Evolutionary conservation across 2,797 vertebrate genomes (phyloP).

Genomic region (Gymnoscopelus microlampas): DNA sequence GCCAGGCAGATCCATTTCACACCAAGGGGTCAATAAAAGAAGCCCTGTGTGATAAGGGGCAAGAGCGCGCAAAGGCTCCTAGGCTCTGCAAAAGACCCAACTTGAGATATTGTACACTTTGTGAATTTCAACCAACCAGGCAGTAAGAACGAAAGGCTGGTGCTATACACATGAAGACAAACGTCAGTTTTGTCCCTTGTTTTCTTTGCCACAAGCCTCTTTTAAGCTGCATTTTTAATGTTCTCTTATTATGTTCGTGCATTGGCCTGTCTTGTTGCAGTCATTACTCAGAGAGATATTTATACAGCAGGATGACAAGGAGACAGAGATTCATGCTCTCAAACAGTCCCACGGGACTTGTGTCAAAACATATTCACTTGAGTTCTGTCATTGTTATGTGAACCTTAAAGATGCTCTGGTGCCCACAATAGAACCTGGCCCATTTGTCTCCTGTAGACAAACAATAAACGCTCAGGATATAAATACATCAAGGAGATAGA

Average conservation of each 20-base stretch:
- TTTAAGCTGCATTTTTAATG: slow-evolving; percentile 7
- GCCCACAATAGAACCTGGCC: slow-evolving; percentile 22
- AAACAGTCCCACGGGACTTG: slow-evolving; percentile 44
- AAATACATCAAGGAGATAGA: slow-evolving; percentile 75
- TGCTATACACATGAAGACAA: not conserved
- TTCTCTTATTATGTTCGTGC: slow-evolving; percentile 3
- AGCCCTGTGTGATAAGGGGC: slow-evolving; percentile 56
- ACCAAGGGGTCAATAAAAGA: slow-evolving; percentile 63
- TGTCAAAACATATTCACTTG: slow-evolving; percentile 59
- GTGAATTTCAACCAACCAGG: slow-evolving; percentile 18
- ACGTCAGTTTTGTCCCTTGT: not conserved
- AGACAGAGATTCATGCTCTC: slow-evolving; percentile 34
- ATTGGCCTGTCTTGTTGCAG: slow-evolving; percentile 33
- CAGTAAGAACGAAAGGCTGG: slow-evolving; percentile 4
- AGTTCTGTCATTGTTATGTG: slow-evolving; percentile 37
- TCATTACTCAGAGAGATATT: slow-evolving; percentile 28
- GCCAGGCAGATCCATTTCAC: slow-evolving; percentile 69
- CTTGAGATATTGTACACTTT: not conserved
- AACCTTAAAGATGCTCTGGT: slow-evolving; percentile 16
- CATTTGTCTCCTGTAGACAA: slow-evolving; percentile 34
- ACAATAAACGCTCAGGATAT: slow-evolving; percentile 52
- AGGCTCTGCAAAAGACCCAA: slow-evolving; percentile 20
- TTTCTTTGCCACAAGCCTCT: slow-evolving; percentile 12
- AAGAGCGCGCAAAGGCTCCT: slow-evolving; percentile 50
- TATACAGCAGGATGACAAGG: slow-evolving; percentile 29